phyloP scores from a whole-genome alignment of 2,888 invertebrate genomes.

The Agrotis puta region DNA sequence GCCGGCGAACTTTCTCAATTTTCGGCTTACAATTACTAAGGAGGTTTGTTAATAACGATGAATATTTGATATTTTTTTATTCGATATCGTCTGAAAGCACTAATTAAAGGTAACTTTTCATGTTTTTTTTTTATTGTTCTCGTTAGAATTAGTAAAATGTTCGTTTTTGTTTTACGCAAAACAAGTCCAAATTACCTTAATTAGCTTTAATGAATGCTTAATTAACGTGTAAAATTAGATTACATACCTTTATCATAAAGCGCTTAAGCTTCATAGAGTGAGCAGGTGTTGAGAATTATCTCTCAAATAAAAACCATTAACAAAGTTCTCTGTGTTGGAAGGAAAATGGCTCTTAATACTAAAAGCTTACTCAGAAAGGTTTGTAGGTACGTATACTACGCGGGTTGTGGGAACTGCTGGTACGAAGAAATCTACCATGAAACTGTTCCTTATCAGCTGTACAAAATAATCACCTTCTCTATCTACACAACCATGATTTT shows the following conservation, averaged over 20 bases:
- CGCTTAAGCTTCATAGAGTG: not conserved
- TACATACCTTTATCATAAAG: constrained; percentile 19
- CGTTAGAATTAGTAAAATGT: constrained; percentile 49
- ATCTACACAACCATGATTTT: constrained; percentile 83
- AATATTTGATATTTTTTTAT: constrained; percentile 51
- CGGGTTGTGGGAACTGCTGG: constrained; percentile 84
- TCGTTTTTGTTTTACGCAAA: constrained; percentile 53
- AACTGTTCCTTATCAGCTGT: constrained; percentile 75
- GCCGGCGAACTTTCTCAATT: constrained; percentile 67
- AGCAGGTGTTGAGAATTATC: constrained; percentile 19
- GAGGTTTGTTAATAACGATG: constrained; percentile 51
- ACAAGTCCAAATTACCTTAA: constrained; percentile 25
- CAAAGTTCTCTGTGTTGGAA: not conserved
- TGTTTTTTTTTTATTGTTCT: constrained; percentile 52
- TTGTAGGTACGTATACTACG: constrained; percentile 82
- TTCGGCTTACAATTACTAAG: constrained; percentile 55
- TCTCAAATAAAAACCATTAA: constrained; percentile 18
- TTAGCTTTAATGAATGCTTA: constrained; percentile 37
- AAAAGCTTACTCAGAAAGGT: constrained; percentile 75
- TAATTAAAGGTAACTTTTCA: constrained; percentile 66
- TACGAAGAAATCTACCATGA: constrained; percentile 77
- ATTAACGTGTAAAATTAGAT: constrained; percentile 4
- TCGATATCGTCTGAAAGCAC: constrained; percentile 46
- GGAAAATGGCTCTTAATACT: constrained; percentile 76
- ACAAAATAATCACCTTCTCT: constrained; percentile 77